Evolutionary conservation across 2,113 vertebrate species (phyloP), one percentile per base, ranked within the genome.

Genomic region (Philantomba maxwellii): DNA sequence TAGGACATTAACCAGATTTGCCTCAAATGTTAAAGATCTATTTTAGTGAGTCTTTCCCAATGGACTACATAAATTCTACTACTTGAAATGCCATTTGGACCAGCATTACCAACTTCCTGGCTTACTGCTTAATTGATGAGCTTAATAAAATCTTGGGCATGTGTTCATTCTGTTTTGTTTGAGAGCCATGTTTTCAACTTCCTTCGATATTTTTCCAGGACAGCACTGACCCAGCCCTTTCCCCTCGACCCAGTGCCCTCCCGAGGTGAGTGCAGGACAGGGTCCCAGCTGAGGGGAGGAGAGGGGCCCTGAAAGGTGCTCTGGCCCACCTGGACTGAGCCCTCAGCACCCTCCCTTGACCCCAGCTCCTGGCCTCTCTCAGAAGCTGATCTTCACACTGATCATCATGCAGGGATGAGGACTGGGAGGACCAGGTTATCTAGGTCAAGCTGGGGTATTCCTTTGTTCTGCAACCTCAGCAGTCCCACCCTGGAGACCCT

Each of bases 1-100:
- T 33, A 36, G 66, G 21, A 28, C 47, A 19, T 85, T 83, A 94
- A 49, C 21, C n/a, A 77, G 62, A 66, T 78, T 77, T 92, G 64
- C 77, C 84, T 83, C 47, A 51, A 94, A 84, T 3, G 0, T 25
- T 57, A 87, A 43, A 84, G 57, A 84, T 53, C 43, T 36, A 39
- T 60, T 70, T 85, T 66, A 58, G 33, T 43, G 33, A 58, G 66
- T 30, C 66, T 96, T 81, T 86, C 58, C 51, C 86, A 26, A 3
- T 26, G 78, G 21, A 53, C 57, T 36, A 9, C 15, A 43, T 62
- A 85, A 85, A 62, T 84, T 33, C 36, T 36, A 28, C 15, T 12
- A 8, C 25, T 70, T 64, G 30, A 60, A 47, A 73, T 47, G 80
- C 58, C 81, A 58, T 26, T 70, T 47, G 51, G 66, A 45, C 51